Evolutionary conservation across 2,113 vertebrate genomes (phyloP).

Genomic region (Phycodurus eques): DNA sequence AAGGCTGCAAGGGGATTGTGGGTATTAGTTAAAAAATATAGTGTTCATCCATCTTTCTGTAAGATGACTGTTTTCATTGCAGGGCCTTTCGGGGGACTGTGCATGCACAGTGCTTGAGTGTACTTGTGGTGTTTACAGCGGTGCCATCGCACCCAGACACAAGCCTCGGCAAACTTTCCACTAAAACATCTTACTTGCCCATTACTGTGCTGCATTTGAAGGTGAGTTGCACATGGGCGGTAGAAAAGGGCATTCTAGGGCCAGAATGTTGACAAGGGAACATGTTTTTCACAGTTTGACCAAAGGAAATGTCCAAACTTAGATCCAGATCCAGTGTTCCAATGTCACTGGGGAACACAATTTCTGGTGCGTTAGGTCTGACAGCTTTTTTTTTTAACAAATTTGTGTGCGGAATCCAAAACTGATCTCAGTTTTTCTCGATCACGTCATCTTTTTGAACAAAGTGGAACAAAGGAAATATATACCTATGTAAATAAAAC

Average conservation of each 20-base stretch:
- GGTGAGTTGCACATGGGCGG: neutral
- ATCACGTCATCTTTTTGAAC: too few relatives aligned
- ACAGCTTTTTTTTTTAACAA: too few relatives aligned
- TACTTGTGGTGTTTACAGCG: neutral
- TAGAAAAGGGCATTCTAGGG: neutral
- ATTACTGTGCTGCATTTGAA: neutral
- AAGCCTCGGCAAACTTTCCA: neutral
- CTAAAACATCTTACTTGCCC: neutral
- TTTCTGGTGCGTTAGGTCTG: too few relatives aligned
- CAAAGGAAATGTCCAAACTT: too few relatives aligned
- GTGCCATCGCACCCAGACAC: neutral
- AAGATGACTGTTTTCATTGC: neutral
- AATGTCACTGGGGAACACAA: too few relatives aligned
- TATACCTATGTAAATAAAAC: too few relatives aligned
- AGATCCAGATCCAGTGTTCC: too few relatives aligned
- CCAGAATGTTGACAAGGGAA: neutral
- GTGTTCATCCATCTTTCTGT: neutral
- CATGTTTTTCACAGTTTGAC: too few relatives aligned
- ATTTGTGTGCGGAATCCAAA: too few relatives aligned
- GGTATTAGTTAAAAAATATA: conserved; percentile 3
- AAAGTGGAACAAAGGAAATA: too few relatives aligned
- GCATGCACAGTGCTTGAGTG: neutral
- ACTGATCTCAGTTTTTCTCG: too few relatives aligned
- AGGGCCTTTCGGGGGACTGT: neutral
- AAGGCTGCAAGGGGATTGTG: neutral